These are phyloP conservation scores for Myodes glareolus DNA, from an alignment of 2,113 vertebrate species.

Conservation along the genomic window DNA sequence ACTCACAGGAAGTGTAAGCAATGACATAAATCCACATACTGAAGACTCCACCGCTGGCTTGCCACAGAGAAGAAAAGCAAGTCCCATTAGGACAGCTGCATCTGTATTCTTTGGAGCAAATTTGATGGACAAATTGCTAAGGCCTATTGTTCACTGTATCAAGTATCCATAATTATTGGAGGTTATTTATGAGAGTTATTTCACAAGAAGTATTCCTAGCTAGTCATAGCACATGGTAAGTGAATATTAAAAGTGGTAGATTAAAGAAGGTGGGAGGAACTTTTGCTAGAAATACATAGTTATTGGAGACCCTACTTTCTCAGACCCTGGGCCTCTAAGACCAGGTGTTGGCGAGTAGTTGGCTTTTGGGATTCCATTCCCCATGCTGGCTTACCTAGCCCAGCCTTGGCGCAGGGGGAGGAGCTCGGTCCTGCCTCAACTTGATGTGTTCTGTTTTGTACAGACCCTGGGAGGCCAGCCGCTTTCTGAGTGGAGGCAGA, in stretches of 20 bases:
- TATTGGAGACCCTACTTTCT: background rate
- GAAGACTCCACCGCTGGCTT: background rate
- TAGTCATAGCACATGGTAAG: background rate
- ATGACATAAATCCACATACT: accelerated
- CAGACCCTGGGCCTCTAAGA: background rate
- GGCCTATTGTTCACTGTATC: background rate
- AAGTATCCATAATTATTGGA: background rate
- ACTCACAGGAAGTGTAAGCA: background rate
- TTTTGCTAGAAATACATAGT: background rate
- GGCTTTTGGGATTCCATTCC: no score
- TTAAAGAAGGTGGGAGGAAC: accelerated
- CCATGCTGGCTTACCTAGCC: no score
- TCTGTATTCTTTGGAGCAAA: background rate
- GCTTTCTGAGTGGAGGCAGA: no score
- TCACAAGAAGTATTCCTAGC: background rate
- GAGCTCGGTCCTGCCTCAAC: no score
- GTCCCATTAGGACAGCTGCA: background rate
- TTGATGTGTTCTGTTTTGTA: no score
- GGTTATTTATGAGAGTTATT: background rate
- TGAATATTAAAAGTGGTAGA: background rate
- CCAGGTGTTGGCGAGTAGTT: no score
- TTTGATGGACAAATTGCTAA: background rate
- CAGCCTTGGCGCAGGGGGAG: no score
- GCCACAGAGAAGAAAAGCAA: background rate
- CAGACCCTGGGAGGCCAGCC: no score